Conservation (phyloP, 2,888 invertebrate genomes). For the Globia sparganii region DNA sequence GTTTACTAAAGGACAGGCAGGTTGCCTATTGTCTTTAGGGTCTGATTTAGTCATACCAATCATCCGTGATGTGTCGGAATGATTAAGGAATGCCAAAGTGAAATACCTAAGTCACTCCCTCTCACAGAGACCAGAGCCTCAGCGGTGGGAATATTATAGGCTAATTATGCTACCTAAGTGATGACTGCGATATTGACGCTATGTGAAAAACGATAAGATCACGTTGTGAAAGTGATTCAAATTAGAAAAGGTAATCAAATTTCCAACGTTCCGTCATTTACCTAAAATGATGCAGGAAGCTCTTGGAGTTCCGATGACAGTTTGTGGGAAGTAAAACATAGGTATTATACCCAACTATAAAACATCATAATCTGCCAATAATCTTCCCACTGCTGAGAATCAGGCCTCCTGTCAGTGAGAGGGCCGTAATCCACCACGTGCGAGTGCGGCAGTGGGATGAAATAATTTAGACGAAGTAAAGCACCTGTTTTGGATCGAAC, state of each 20-base stretch:
- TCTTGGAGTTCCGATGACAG: background rate
- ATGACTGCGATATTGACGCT: background rate
- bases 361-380: background rate
- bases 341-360: no score
- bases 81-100: background rate
- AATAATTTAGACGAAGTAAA: no score
- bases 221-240: background rate
- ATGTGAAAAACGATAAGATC: background rate
- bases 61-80: background rate
- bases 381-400: background rate
- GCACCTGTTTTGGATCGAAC: background rate
- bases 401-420: no score
- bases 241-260: background rate
- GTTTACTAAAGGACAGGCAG: background rate
- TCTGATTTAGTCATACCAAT: slow-evolving; percentile 2
- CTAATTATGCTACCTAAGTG: background rate
- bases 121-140: background rate
- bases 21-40: slow-evolving; percentile 7
- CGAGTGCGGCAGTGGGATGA: no score
- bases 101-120: background rate
- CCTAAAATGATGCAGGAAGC: background rate
- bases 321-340: background rate
- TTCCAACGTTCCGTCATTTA: background rate
- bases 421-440: no score
- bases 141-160: background rate